Conservation (phyloP, 2,797 vertebrate species). For the Xenentodon cancila region DNA sequence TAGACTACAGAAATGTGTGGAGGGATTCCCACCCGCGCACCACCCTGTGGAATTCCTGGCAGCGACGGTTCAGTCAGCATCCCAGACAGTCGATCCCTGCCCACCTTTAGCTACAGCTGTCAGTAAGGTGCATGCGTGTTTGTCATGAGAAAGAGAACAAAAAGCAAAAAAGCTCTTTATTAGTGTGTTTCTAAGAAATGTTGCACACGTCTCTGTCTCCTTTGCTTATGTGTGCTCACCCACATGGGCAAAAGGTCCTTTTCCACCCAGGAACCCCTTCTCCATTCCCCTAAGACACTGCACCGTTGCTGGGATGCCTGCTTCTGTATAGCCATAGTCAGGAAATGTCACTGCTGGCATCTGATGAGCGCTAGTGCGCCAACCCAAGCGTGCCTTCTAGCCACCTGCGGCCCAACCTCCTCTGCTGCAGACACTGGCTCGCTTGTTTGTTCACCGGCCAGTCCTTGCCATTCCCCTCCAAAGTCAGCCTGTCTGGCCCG, state of each 20-base stretch:
- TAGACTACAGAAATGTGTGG: slow-evolving; percentile 30
- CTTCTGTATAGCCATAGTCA: slow-evolving; percentile 79
- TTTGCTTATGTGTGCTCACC: slow-evolving; percentile 45
- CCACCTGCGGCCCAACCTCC: slow-evolving; percentile 83
- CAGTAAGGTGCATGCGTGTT: slow-evolving; percentile 34
- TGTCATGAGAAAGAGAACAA: slow-evolving; percentile 22
- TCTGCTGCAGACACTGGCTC: slow-evolving; percentile 73
- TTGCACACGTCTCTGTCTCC: slow-evolving; percentile 21
- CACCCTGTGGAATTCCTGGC: slow-evolving; percentile 65
- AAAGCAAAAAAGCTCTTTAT: slow-evolving; percentile 48
- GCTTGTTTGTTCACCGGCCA: slow-evolving; percentile 79
- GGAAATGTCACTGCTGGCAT: slow-evolving; percentile 85
- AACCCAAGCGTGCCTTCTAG: slow-evolving; percentile 78
- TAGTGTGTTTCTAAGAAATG: slow-evolving; percentile 20
- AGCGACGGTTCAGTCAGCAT: slow-evolving; percentile 45
- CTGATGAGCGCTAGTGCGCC: slow-evolving; percentile 69
- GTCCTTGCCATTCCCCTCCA: slow-evolving; percentile 69
- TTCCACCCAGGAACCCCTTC: slow-evolving; percentile 52
- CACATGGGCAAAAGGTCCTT: not conserved
- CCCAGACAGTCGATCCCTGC: slow-evolving; percentile 37
- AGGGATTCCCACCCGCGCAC: slow-evolving; percentile 52
- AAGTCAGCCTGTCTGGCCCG: slow-evolving; percentile 74
- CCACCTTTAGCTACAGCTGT: slow-evolving; percentile 37
- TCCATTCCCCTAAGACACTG: slow-evolving; percentile 76
- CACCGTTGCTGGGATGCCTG: slow-evolving; percentile 82